phyloP scores from a whole-genome alignment of 2,113 vertebrate species.

The Limnothrissa miodon region DNA sequence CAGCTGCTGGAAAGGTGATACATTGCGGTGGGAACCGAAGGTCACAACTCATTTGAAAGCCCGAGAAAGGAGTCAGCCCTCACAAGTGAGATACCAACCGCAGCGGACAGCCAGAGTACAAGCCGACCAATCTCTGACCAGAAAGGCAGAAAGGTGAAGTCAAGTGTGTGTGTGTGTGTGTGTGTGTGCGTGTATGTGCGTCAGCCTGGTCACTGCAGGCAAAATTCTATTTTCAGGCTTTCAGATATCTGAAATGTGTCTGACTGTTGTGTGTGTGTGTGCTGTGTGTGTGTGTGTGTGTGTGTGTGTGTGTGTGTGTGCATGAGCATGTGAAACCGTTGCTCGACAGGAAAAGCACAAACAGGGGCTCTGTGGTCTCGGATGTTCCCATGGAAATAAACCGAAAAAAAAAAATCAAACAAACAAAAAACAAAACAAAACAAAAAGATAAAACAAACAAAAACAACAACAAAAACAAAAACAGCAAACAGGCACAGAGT shows the following conservation, averaged over 20 bases:
- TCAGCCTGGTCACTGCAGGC: neutral
- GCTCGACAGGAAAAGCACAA: neutral
- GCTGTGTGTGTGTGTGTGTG: constrained; percentile 5
- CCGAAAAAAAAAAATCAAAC: neutral
- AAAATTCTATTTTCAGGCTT: constrained; percentile 1
- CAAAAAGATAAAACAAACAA: too few species aligned
- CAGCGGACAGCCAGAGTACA: neutral
- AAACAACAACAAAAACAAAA: too few species aligned
- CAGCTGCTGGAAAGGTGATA: neutral
- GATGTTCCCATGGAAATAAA: neutral
- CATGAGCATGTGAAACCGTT: neutral
- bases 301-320: neutral
- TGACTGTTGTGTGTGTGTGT: too few species aligned
- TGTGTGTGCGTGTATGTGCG: neutral
- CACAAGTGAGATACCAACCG: neutral
- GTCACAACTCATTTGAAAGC: constrained; percentile 14
- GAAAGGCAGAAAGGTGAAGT: neutral
- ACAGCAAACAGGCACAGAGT: neutral
- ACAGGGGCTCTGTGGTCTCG: neutral
- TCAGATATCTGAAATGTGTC: neutral
- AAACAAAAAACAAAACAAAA: too few species aligned
- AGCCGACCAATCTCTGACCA: constrained; percentile 5
- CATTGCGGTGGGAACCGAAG: neutral
- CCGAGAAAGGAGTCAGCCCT: neutral
- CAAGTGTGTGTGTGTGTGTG: constrained; percentile 12